Evolutionary conservation across 2,888 invertebrate genomes (phyloP).

Genomic region (Monochamus alternatus): DNA sequence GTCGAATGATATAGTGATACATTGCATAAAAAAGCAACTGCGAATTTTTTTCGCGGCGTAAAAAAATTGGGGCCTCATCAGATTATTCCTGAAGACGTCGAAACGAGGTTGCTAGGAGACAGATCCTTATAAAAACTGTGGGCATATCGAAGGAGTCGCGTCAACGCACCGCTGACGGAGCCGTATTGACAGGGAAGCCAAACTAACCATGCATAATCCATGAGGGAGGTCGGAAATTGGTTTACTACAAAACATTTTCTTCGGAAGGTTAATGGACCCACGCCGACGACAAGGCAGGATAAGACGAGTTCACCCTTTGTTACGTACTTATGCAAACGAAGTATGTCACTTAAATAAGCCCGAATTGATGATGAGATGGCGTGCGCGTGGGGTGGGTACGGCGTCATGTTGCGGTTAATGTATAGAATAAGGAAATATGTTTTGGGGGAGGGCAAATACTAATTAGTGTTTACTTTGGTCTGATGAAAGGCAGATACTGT

Average conservation of each 20-base stretch:
- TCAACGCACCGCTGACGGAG: too few relatives aligned
- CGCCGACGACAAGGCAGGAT: not conserved
- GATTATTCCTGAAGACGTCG: too few relatives aligned
- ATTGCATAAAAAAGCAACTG: too few relatives aligned
- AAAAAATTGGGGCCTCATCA: too few relatives aligned
- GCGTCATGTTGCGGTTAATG: not conserved
- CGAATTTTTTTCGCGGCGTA: too few relatives aligned
- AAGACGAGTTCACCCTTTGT: conserved; percentile 3
- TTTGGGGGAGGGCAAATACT: too few relatives aligned
- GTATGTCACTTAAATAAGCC: conserved; percentile 13
- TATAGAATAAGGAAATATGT: not conserved
- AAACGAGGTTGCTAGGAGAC: too few relatives aligned
- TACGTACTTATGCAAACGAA: conserved; percentile 6
- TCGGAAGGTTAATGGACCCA: not conserved
- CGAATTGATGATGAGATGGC: conserved; percentile 13
- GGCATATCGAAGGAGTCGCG: too few relatives aligned
- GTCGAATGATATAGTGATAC: too few relatives aligned
- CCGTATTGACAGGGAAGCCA: not conserved
- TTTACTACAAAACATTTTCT: conserved; percentile 2
- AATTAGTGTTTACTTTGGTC: too few relatives aligned
- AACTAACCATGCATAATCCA: conserved; percentile 5
- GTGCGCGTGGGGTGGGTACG: not conserved
- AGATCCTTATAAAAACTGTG: too few relatives aligned
- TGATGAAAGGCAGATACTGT: too few relatives aligned
- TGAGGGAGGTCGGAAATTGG: conserved; percentile 2